These are phyloP conservation scores for Hydractinia echinata DNA, from an alignment of 30 jellyfish, hydroid and myxozoan species.

Conservation along the genomic window DNA sequence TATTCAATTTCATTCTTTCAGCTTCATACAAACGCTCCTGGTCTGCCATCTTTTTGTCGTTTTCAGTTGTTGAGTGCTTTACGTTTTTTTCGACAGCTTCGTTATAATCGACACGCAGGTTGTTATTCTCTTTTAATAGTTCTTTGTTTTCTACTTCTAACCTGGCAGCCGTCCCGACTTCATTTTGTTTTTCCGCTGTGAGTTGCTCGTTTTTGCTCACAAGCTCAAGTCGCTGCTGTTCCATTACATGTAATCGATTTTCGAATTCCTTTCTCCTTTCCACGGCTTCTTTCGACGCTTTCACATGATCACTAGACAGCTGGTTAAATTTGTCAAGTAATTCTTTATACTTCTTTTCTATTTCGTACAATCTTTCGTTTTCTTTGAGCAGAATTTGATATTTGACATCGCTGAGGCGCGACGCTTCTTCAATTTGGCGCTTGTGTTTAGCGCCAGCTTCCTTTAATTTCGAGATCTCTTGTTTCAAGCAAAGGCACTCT, in stretches of 20 bases:
- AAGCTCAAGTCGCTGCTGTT: background rate
- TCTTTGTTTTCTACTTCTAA: background rate
- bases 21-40: background rate
- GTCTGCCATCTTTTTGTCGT: background rate
- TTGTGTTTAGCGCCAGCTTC: background rate
- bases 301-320: too few species aligned
- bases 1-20: background rate
- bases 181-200: background rate
- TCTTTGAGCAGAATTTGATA: background rate
- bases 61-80: conserved; percentile 2
- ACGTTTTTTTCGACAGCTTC: conserved; percentile 16
- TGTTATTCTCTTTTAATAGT: conserved; percentile 3
- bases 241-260: background rate
- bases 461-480: background rate
- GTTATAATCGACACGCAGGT: background rate
- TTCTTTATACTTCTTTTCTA: background rate
- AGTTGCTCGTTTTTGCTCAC: background rate
- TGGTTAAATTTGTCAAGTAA: too few species aligned
- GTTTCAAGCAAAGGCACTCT: background rate
- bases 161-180: background rate
- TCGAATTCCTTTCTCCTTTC: background rate
- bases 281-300: too few species aligned
- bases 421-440: background rate
- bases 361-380: background rate
- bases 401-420: background rate